Base-by-base conservation (phyloP, 2,113 vertebrate species). In the Rousettus leschenaultii region DNA sequence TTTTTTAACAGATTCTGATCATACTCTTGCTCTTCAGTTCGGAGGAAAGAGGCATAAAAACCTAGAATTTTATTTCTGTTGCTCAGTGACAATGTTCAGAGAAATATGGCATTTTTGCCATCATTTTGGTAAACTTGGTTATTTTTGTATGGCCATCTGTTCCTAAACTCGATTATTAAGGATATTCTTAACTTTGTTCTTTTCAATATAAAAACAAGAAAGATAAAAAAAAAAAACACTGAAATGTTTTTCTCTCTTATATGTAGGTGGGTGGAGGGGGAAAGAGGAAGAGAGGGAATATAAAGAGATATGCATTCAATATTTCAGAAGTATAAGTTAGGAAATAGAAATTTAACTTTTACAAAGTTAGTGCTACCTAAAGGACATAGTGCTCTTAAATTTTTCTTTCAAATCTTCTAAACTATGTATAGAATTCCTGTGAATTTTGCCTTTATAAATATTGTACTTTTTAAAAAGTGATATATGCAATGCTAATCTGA, bases 61-160 rank as follows among this genome's bases (percentile, higher is more conserved):
- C 19, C 7, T 82, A 53, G 53, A 80, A 48, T 96, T 95, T 91
- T 70, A 48, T 33, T 89, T 15, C 40, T 68, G 35, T 97, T 95
- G n/a, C 79, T 92, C 48, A 71, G 68, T 89, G 88, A 89, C n/a
- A 83, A 3, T 86, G 21, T 89, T 96, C 59, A 61, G 45, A 88
- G 28, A 96, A 61, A 89, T 83, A n/a, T 86, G 68, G 33, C 88
- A 84, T 63, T 79, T 97, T 97, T 83, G 10, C 35, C 57, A 89
- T 86, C 18, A 55, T 92, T 95, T 96, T 90, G 80, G 93, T 89
- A 96, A 90, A 74, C 88, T 94, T 94, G 40, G 18, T 95, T 96
- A 87, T 96, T 97, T 97, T 96, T 90, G 16, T 70, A 87, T 74
- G 21, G 18, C 95, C 88, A 84, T 96, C 88, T 97, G 96, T 95